These are phyloP conservation scores for Mamestra brassicae DNA, from an alignment of 2,888 invertebrate species.

Conservation along the genomic window DNA sequence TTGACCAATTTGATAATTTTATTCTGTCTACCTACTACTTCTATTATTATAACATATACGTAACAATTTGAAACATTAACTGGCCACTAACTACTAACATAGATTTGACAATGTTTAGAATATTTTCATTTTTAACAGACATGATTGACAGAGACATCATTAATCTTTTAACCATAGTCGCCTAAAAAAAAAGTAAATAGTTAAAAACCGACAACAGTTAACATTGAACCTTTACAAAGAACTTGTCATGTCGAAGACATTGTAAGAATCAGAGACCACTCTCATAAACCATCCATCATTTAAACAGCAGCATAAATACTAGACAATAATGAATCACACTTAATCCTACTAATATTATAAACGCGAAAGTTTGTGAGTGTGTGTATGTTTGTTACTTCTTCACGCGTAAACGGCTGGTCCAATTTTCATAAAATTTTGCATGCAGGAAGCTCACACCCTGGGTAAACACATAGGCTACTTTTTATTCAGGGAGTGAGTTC, in stretches of 20 bases:
- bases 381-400: too few relatives aligned
- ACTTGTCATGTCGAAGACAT: conserved; percentile 22
- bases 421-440: too few relatives aligned
- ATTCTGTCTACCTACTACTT: not conserved
- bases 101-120: not conserved
- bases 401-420: too few relatives aligned
- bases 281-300: conserved; percentile 1
- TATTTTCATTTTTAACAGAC: not conserved
- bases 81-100: not conserved
- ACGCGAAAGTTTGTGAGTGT: too few relatives aligned
- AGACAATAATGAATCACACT: not conserved
- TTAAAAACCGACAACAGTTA: conserved; percentile 2
- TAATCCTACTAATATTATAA: too few relatives aligned
- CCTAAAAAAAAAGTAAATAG: not conserved
- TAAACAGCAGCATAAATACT: not conserved
- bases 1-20: not conserved
- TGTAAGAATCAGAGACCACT: not conserved
- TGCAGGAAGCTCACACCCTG: too few relatives aligned
- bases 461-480: too few relatives aligned
- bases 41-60: too few relatives aligned
- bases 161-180: conserved; percentile 11
- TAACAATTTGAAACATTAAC: too few relatives aligned
- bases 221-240: conserved; percentile 30
- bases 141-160: not conserved
- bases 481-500: too few relatives aligned